phyloP scores from a whole-genome alignment of 2,888 invertebrate genomes.

The Tethea ocularis region DNA sequence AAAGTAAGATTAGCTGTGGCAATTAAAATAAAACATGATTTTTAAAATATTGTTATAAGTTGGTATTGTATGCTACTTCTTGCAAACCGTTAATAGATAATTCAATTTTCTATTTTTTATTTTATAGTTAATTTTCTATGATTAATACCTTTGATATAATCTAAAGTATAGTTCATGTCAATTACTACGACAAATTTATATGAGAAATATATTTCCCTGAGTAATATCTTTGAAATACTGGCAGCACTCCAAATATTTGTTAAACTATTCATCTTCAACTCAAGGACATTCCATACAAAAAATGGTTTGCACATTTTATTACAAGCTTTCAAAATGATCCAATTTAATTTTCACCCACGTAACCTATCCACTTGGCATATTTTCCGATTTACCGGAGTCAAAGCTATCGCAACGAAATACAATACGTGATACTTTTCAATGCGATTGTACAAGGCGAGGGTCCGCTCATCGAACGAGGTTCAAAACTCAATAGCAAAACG shows the following conservation, averaged over 20 bases:
- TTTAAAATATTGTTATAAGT: no score
- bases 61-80: no score
- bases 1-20: no score
- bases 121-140: no score
- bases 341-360: slow-evolving; percentile 28
- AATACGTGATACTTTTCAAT: slow-evolving; percentile 63
- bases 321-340: background rate
- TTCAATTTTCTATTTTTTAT: no score
- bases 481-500: slow-evolving; percentile 51
- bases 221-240: background rate
- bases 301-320: slow-evolving; percentile 2
- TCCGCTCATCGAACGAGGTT: slow-evolving; percentile 75
- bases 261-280: slow-evolving; percentile 2
- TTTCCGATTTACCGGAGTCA: slow-evolving; percentile 33
- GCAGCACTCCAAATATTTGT: slow-evolving; percentile 7
- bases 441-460: slow-evolving; percentile 73
- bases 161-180: background rate
- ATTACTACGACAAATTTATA: background rate
- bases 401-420: slow-evolving; percentile 39
- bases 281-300: background rate
- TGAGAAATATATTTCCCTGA: background rate
- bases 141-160: background rate
- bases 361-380: slow-evolving; percentile 26
- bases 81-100: no score
- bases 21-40: no score